phyloP scores from a whole-genome alignment of 2,888 invertebrate species.

The Drosophila anomelani region DNA sequence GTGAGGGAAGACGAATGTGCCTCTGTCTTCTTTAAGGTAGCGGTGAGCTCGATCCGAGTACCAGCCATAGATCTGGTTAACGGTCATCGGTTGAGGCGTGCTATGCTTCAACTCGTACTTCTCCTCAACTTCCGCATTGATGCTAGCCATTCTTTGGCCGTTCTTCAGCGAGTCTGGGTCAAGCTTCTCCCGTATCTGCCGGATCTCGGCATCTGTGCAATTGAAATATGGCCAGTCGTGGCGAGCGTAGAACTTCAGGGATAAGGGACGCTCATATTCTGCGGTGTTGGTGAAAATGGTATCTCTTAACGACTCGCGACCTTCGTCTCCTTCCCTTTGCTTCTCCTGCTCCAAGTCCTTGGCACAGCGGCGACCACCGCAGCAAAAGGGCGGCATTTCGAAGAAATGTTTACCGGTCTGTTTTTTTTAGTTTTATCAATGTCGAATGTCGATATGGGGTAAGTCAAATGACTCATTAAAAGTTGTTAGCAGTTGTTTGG shows the following conservation, averaged over 20 bases:
- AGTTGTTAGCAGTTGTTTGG: constrained; percentile 23
- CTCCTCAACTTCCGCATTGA: background rate
- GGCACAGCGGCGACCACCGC: constrained; percentile 64
- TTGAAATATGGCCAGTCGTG: constrained; percentile 69
- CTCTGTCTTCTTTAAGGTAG: constrained; percentile 59
- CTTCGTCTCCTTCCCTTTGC: background rate
- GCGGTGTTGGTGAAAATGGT: constrained; percentile 25
- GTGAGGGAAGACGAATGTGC: constrained; percentile 64
- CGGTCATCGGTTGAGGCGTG: constrained; percentile 59
- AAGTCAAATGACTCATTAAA: constrained; percentile 37
- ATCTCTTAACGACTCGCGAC: background rate
- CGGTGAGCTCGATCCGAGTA: constrained; percentile 60
- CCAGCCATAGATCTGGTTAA: constrained; percentile 73
- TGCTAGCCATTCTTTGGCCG: background rate
- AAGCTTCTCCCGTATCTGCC: constrained; percentile 42
- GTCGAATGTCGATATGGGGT: constrained; percentile 20
- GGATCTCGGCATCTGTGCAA: constrained; percentile 51
- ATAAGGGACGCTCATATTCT: constrained; percentile 56
- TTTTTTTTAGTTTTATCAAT: constrained; percentile 8
- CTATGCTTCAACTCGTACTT: constrained; percentile 49
- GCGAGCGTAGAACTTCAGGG: constrained; percentile 71
- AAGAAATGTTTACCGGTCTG: background rate
- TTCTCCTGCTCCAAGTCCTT: constrained; percentile 45
- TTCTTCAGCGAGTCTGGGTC: constrained; percentile 40
- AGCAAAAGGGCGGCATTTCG: constrained; percentile 68